Evolutionary conservation across 2,797 vertebrate species (phyloP), one percentile per base, ranked within the genome.

Genomic region (Malacoctenus gilli): DNA sequence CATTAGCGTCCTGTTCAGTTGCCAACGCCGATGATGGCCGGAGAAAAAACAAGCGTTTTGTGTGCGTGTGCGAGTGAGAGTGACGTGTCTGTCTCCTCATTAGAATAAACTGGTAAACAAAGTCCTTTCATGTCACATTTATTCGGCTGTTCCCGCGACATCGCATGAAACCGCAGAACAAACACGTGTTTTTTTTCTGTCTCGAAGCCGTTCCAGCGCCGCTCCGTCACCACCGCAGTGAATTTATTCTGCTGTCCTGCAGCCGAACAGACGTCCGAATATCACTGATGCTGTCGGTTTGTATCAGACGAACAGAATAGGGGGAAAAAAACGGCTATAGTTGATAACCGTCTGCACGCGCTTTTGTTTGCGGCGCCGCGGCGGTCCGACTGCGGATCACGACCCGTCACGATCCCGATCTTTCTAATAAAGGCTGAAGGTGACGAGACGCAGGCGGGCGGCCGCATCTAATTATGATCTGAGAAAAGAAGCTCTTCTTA

Each of bases 401-500:
- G 35, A 36, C 43, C 47, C 1, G 16, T 49, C 30, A 15, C 21
- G 44, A 69, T 67, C 42, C 15, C n/a, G n/a, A 51, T 54, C 21
- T 42, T 8, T 21, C 41, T 53, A 54, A 49, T 59, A 40, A 50
- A 3, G 13, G 31, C 53, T 48, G 32, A 34, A 37, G 20, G 25
- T 5, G 22, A 28, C 25, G 44, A 54, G 53, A 59, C 14, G n/a
- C 41, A 31, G 20, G 4, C 31, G 28, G 48, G 35, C 5, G 14
- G 8, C 52, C 30, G 41, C 18, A 48, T 35, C 15, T 49, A 28
- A 47, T 76, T 23, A 21, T 23, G 21, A 52, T 63, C 51, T 43
- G 31, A 54, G 35, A 50, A 39, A 52, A 39, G 20, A 56, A 22
- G 55, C 61, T 69, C 20, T 59, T 16, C 49, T 59, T 67, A 41